A percentile compares a stretch with the other conserved stretches of the same genome.
Evolutionary conservation across 92 coral and sea anemone genomes (phyloP).

Genomic region (Anthopleura xanthogrammica): DNA sequence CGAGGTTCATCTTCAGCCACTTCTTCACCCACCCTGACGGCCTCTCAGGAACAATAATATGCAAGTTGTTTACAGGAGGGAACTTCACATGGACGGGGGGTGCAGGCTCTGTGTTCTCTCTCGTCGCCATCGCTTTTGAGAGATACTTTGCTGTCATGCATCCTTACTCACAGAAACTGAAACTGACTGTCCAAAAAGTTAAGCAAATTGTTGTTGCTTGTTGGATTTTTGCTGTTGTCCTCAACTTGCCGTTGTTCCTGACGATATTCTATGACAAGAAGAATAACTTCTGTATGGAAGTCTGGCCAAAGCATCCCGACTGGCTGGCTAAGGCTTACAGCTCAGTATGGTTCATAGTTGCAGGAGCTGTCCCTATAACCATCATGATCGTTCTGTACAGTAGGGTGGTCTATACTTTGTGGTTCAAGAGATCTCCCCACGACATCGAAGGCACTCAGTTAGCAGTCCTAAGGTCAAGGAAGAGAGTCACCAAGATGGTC

Average conservation of each 20-base stretch:
- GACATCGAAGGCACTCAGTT: slow-evolving; percentile 19
- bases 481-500: slow-evolving; percentile 45
- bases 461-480: slow-evolving; percentile 30
- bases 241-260: neutral
- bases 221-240: slow-evolving; percentile 41
- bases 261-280: slow-evolving; percentile 17
- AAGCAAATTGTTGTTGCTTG: slow-evolving; percentile 14
- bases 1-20: slow-evolving; percentile 37
- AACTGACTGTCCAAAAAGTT: slow-evolving; percentile 17
- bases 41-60: slow-evolving; percentile 30
- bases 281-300: slow-evolving; percentile 16
- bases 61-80: slow-evolving; percentile 43
- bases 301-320: slow-evolving; percentile 16
- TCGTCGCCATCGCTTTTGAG: slow-evolving; percentile 53
- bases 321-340: slow-evolving; percentile 38
- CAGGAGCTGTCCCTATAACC: slow-evolving; percentile 31
- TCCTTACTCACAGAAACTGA: slow-evolving; percentile 16
- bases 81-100: slow-evolving; percentile 54
- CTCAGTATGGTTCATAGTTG: slow-evolving; percentile 32
- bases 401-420: slow-evolving; percentile 23
- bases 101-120: slow-evolving; percentile 41
- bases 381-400: slow-evolving; percentile 35
- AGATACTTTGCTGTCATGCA: slow-evolving; percentile 46
- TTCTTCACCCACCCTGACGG: slow-evolving; percentile 9
- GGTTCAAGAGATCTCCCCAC: slow-evolving; percentile 32